phyloP scores from a whole-genome alignment of 1,140 invertebrate genomes.

The Rhizoglyphus robini region DNA sequence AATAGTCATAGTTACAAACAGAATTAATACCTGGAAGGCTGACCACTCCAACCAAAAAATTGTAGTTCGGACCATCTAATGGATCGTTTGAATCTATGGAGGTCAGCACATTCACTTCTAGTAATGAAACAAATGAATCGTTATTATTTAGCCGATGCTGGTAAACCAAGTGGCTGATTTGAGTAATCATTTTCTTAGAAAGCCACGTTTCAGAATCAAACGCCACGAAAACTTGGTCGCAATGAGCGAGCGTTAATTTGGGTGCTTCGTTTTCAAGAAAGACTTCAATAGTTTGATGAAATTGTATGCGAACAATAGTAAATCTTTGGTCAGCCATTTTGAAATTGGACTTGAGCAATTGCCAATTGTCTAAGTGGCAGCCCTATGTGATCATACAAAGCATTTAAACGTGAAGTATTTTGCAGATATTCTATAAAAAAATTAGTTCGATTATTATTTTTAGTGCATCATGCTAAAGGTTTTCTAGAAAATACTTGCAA shows the following conservation, averaged over 20 bases:
- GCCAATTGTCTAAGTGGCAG: no score
- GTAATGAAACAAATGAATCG: not conserved
- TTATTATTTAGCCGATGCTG: not conserved
- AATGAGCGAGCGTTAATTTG: not conserved
- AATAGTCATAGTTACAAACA: no score
- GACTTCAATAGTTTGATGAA: not conserved
- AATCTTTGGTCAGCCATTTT: not conserved
- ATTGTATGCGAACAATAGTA: not conserved
- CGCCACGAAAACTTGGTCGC: not conserved
- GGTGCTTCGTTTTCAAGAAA: not conserved
- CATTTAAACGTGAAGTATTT: no score
- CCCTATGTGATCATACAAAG: no score
- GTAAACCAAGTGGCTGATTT: not conserved
- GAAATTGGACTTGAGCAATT: no score
- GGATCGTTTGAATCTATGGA: no score
- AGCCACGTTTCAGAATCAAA: not conserved
- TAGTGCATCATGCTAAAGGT: no score
- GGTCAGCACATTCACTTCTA: not conserved
- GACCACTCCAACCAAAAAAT: not conserved
- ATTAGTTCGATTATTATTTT: no score
- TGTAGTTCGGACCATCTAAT: no score
- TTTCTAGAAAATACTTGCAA: no score
- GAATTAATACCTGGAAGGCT: not conserved
- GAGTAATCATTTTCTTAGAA: not conserved
- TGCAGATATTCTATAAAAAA: no score